Conservation (phyloP, 1,140 invertebrate genomes). For the Pristionchus pacificus region DNA sequence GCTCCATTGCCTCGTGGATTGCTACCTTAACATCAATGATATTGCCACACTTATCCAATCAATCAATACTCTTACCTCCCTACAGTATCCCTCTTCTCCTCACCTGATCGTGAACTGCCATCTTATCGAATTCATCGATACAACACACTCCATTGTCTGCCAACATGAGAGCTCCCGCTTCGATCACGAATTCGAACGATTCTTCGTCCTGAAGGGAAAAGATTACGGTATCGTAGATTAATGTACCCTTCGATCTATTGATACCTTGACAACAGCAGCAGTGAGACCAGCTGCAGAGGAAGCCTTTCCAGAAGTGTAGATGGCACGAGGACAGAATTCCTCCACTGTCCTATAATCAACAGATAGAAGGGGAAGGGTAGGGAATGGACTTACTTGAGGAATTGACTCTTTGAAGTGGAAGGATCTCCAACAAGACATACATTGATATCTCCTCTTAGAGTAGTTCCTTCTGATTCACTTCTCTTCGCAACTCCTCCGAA, state of each 20-base stretch:
- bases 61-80: too few species aligned
- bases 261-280: constrained; percentile 88
- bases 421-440: constrained; percentile 97
- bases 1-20: constrained; percentile 99
- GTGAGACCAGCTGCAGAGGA: constrained; percentile 95
- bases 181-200: constrained; percentile 95
- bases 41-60: neutral
- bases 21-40: constrained; percentile 84
- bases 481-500: constrained; percentile 92
- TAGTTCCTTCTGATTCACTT: constrained; percentile 78
- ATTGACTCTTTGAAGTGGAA: constrained; percentile 94
- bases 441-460: constrained; percentile 90
- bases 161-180: constrained; percentile 97
- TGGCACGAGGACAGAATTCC: constrained; percentile 87
- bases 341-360: constrained; percentile 67
- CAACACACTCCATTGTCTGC: constrained; percentile 97
- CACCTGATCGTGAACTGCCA: constrained; percentile 94
- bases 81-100: too few species aligned
- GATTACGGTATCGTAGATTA: neutral
- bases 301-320: constrained; percentile 98
- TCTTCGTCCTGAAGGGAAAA: constrained; percentile 73
- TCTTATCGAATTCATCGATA: constrained; percentile 99
- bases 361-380: constrained; percentile 16
- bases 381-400: constrained; percentile 75
- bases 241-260: constrained; percentile 53